Percentiles rank a stretch among this genome's conserved stretches.
These are phyloP conservation scores for Microplitis deprimator DNA, from an alignment of 2,888 invertebrate genomes.

Conservation along the genomic window DNA sequence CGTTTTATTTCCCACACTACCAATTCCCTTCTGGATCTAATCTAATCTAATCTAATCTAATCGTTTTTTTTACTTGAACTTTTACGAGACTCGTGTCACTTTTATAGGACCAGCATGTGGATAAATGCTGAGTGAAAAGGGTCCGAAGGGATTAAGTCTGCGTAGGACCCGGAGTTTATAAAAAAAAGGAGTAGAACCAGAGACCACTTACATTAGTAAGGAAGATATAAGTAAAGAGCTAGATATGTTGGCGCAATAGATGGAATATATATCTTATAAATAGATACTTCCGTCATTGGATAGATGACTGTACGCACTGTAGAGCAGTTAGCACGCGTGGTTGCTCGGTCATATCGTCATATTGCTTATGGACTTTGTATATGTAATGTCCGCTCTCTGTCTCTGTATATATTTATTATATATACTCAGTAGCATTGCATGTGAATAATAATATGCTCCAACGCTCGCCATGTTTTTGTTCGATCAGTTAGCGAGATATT, in stretches of 20 bases:
- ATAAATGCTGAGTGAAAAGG: background rate
- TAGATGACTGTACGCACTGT: slow-evolving; percentile 50
- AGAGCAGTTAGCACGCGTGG: slow-evolving; percentile 30
- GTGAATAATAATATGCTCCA: slow-evolving; percentile 27
- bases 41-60: background rate
- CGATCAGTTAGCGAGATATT: background rate
- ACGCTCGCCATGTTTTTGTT: slow-evolving; percentile 26
- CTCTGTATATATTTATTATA: slow-evolving; percentile 5
- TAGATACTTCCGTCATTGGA: slow-evolving; percentile 58
- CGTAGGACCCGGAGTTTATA: too few relatives aligned
- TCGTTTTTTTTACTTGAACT: background rate
- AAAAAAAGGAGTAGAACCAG: too few relatives aligned
- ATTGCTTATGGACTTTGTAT: slow-evolving; percentile 26
- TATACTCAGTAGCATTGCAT: slow-evolving; percentile 34
- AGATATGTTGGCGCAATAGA: slow-evolving; percentile 32
- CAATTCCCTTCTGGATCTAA: slow-evolving; percentile 25
- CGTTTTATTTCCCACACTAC: slow-evolving; percentile 54
- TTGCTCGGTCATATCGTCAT: slow-evolving; percentile 6
- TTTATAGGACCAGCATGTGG: slow-evolving; percentile 15
- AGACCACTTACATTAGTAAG: background rate
- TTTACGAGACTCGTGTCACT: slow-evolving; percentile 21
- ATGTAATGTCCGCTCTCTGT: background rate
- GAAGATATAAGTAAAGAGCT: slow-evolving; percentile 12
- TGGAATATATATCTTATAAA: slow-evolving; percentile 54
- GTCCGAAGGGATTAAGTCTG: too few relatives aligned